phyloP scores from a whole-genome alignment of 2,113 vertebrate genomes.

The Gnathonemus echidnorhynchus region DNA sequence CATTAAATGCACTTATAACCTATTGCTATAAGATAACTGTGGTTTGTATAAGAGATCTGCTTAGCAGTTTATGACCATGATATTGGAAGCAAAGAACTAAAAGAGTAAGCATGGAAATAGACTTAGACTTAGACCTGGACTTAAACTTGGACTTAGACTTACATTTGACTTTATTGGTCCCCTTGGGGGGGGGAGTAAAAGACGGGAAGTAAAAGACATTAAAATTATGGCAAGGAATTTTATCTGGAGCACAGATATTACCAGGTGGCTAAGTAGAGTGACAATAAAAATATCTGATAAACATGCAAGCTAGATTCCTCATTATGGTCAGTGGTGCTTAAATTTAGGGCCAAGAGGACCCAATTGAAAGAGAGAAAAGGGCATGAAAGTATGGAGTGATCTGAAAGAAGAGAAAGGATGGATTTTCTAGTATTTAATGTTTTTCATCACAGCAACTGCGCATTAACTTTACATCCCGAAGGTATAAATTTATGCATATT shows the following conservation, averaged over 20 bases:
- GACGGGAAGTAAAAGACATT: background rate
- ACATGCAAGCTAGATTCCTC: background rate
- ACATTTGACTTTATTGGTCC: background rate
- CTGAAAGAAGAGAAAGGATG: background rate
- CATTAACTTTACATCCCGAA: background rate
- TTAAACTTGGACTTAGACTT: background rate
- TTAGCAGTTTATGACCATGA: background rate
- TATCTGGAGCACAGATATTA: background rate
- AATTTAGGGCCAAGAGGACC: background rate
- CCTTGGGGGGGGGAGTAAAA: background rate
- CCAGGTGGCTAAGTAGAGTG: background rate
- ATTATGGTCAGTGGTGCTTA: background rate
- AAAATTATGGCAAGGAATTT: background rate
- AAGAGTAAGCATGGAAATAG: background rate
- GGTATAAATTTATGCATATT: background rate
- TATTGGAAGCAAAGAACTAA: background rate
- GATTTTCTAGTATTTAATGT: background rate
- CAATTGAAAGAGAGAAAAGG: background rate
- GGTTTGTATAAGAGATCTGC: background rate
- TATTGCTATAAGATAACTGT: background rate
- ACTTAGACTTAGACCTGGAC: background rate
- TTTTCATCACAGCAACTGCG: background rate
- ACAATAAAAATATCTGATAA: background rate
- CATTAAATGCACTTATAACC: background rate
- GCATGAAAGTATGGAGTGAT: background rate